Conservation (phyloP, 2,888 invertebrate species). For the Chrysolina oricalcia region DNA sequence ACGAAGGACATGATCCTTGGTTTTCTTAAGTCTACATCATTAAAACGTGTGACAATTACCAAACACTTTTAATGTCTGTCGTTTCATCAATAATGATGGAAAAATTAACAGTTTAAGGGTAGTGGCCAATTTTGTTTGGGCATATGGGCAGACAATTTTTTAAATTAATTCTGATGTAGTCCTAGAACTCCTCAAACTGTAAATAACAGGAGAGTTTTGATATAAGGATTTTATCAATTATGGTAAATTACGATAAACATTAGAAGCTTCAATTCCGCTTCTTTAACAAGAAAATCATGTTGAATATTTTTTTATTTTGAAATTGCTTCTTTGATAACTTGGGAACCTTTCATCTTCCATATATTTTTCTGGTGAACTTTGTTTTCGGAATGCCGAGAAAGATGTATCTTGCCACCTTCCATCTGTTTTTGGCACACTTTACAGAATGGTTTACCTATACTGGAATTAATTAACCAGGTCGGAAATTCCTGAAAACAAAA, state of each 20-base stretch:
- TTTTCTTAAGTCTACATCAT: conserved; percentile 28
- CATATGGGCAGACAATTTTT: background rate
- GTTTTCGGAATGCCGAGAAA: background rate
- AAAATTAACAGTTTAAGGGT: conserved; percentile 18
- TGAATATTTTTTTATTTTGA: conserved; percentile 5
- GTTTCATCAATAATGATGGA: conserved; percentile 40
- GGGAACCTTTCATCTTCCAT: background rate
- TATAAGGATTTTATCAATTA: background rate
- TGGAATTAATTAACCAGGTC: background rate
- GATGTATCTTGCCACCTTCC: conserved; percentile 7
- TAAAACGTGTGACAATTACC: conserved; percentile 34
- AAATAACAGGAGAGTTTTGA: conserved; percentile 20
- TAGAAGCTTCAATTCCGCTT: conserved; percentile 19
- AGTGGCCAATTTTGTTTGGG: conserved; percentile 3
- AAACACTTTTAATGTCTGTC: conserved; percentile 29
- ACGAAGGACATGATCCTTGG: conserved; percentile 26
- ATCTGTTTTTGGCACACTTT: conserved; percentile 20
- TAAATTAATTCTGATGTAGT: background rate
- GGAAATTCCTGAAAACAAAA: background rate
- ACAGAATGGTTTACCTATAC: conserved; percentile 18
- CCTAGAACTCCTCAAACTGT: conserved; percentile 7
- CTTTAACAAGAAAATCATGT: conserved; percentile 17
- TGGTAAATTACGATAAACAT: conserved; percentile 21
- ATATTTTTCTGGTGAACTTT: conserved; percentile 9
- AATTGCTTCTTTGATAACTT: conserved; percentile 22